Percentiles rank a stretch among this genome's conserved stretches.
Evolutionary conservation across 2,797 vertebrate genomes (phyloP).

Genomic region (Pangasius djambal): DNA sequence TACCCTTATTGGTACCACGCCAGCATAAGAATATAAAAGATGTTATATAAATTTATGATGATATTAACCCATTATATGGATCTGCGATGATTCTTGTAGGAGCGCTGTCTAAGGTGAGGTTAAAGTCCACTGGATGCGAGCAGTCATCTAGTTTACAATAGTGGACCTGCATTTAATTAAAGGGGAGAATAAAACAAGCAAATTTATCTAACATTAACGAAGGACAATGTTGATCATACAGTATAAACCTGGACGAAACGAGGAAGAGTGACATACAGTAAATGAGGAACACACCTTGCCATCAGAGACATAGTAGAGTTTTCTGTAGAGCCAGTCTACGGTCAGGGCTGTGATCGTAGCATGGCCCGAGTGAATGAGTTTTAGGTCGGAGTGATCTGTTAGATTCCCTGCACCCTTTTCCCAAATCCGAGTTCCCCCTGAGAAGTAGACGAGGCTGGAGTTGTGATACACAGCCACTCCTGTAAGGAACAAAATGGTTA

Average conservation of each 20-base stretch:
- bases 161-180: conserved; percentile 65
- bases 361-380: conserved; percentile 67
- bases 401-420: conserved; percentile 68
- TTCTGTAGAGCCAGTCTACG: conserved; percentile 77
- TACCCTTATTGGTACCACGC: background rate
- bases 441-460: conserved; percentile 73
- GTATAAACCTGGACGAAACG: background rate
- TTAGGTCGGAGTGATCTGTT: conserved; percentile 68
- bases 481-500: conserved; percentile 40
- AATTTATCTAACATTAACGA: background rate
- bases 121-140: conserved; percentile 64
- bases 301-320: conserved; percentile 76
- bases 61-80: conserved; percentile 77
- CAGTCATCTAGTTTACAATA: conserved; percentile 73
- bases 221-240: background rate
- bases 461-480: conserved; percentile 71
- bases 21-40: background rate
- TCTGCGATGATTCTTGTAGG: conserved; percentile 74
- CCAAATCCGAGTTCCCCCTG: conserved; percentile 75
- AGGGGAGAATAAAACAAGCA: conserved; percentile 18
- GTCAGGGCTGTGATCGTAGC: conserved; percentile 74
- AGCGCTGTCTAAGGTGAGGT: conserved; percentile 54
- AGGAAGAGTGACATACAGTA: background rate
- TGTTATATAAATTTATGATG: background rate
- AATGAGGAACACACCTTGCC: conserved; percentile 64